These are phyloP conservation scores for Smutsia gigantea DNA, from an alignment of 2,797 vertebrate genomes.

Conservation along the genomic window DNA sequence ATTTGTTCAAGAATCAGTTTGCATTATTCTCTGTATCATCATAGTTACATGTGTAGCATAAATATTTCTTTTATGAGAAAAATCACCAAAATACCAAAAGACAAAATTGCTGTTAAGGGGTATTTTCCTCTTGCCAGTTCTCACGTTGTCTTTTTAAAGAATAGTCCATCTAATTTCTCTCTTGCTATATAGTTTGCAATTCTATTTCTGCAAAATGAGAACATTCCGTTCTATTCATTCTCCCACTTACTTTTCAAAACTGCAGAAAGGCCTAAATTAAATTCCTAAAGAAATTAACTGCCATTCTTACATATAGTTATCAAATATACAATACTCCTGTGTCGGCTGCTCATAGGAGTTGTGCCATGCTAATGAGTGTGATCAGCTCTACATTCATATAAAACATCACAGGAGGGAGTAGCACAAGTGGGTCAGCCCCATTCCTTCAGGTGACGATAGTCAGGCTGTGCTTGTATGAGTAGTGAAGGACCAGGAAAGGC, in stretches of 20 bases:
- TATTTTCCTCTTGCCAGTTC: conserved; percentile 56
- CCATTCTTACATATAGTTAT: conserved; percentile 67
- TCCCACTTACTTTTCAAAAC: conserved; percentile 74
- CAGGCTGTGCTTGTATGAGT: not conserved
- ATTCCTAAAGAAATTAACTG: conserved; percentile 68
- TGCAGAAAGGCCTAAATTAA: conserved; percentile 72
- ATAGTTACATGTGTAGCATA: not conserved
- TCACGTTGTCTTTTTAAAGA: conserved; percentile 68
- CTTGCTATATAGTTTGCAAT: conserved; percentile 70
- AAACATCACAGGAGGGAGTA: not conserved
- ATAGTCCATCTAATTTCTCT: conserved; percentile 65
- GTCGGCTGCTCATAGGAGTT: conserved; percentile 24
- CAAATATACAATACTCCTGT: conserved; percentile 48
- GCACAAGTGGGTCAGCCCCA: conserved; percentile 50
- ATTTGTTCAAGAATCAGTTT: conserved; percentile 16
- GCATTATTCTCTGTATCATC: conserved; percentile 31
- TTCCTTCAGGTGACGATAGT: not conserved
- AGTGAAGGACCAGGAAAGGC: not conserved
- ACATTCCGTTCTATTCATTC: conserved; percentile 65
- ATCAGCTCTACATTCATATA: conserved; percentile 52
- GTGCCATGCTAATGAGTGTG: not conserved
- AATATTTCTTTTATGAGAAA: conserved; percentile 59
- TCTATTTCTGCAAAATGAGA: conserved; percentile 78
- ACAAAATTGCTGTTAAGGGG: conserved; percentile 51
- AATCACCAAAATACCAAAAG: conserved; percentile 55